Evolutionary conservation across 2,797 vertebrate species (phyloP), one percentile per base, ranked within the genome.

Genomic region (Epinephelus awoara): DNA sequence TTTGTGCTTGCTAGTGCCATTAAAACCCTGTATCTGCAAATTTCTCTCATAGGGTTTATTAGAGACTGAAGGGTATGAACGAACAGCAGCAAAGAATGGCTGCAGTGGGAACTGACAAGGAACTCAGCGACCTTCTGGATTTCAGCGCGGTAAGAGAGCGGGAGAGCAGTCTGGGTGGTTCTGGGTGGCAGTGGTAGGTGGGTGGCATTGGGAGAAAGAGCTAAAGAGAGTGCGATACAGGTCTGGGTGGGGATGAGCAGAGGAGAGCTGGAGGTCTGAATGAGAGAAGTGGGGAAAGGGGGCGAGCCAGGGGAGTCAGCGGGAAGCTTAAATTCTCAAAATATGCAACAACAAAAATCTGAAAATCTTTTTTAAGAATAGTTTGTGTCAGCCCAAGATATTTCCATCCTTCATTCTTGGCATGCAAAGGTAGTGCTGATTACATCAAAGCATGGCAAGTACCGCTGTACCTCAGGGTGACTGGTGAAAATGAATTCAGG

Each of bases 51-150:
- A 96, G 95, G 95, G 94, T 94, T 95, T 95, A 94, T 95, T 96
- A 95, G 94, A 95, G 93, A 95, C 95, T 92, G 94, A 94, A 93
- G 95, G 95, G 94, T 95, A 96, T 96, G 94, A 96, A 92, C 93
- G 94, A 96, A 93, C 97, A 97, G 95, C 95, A 95, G 94, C 96
- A 97, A 96, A 98, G 98, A 96, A 99, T 99, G 98, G 97, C 97
- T 91, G 96, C 97, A 80, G 97, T 99, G 94, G 98, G 97, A 96
- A 98, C 97, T 63, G 98, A 99, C 97, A 99, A 99, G 95, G 98
- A 99, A 96, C 97, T 99, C 94, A 99, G 94, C 93, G 98, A 99
- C 94, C 97, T 99, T 89, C 96, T 99, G 95, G 98, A 99, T 97
- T 99, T 99, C 96, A 99, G 98, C 92, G 98, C 98, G 98, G 98